phyloP scores from a whole-genome alignment of 2,797 vertebrate species.

The Tadarida brasiliensis region DNA sequence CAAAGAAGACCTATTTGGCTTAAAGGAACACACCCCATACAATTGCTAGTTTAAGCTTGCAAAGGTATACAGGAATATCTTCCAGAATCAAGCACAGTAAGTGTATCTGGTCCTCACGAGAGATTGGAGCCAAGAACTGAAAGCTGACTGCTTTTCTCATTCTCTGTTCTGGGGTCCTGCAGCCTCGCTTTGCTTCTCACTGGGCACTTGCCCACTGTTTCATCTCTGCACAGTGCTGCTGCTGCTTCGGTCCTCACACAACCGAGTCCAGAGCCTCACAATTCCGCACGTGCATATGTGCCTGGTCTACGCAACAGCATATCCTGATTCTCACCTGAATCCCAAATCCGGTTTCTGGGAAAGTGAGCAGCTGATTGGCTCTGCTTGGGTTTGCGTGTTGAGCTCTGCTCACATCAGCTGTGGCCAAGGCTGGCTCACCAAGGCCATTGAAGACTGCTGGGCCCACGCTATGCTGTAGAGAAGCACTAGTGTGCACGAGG shows the following conservation, averaged over 20 bases:
- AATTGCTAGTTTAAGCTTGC: neutral
- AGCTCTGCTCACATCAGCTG: neutral
- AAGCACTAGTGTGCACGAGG: neutral
- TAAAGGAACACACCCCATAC: slow-evolving; percentile 21
- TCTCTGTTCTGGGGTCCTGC: neutral
- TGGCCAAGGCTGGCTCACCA: neutral
- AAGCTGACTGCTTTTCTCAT: neutral
- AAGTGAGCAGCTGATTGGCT: neutral
- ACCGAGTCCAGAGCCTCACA: neutral
- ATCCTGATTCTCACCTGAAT: neutral
- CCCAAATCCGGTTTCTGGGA: neutral
- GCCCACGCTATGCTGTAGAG: neutral
- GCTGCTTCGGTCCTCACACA: neutral
- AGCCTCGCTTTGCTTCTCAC: neutral
- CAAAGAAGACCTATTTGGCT: neutral
- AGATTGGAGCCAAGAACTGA: neutral
- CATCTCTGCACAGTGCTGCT: neutral
- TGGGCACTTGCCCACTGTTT: neutral
- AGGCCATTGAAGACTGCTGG: neutral
- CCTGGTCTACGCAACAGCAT: neutral
- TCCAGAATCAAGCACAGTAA: neutral
- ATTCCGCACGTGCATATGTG: neutral
- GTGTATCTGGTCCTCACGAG: neutral
- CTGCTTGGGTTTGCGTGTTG: neutral
- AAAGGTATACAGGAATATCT: neutral